Base-by-base conservation (phyloP, 2,797 vertebrate genomes). In the Propithecus deckenii region DNA sequence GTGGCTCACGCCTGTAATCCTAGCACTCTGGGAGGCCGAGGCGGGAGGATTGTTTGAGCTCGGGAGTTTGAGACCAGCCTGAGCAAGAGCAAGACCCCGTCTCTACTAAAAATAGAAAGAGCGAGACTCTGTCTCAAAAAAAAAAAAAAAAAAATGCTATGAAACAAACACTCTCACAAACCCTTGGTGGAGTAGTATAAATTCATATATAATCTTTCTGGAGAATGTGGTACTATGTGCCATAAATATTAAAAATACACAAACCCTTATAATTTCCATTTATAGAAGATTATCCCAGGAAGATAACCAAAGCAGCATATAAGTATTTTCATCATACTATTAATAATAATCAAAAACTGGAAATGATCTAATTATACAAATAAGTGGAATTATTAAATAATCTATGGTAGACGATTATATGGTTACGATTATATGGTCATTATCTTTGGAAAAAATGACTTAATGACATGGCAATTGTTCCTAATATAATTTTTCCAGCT, bases 171-270 rank as follows among this genome's bases (percentile, higher is more conserved):
- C 32, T 86, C 46, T 75, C 48, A 22, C 15, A 92, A 2, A 30
- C 13, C 59, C 23, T 89, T 63, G 23, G 17, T 91, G n/a, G 22
- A 35, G 6, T 43, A 72, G 65, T 50, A 55, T 32, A 90, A 63
- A 78, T 35, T 63, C 18, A 11, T 57, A 14, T 50, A 76, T 61
- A 65, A 86, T 32, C 41, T 72, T 92, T 72, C 69, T 76, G 18
- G 61, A 94, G 38, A 81, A 81, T 14, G 10, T 65, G 52, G 30
- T 17, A 72, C 57, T 86, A 57, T 38, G 41, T 61, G 35, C 30
- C 25, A 59, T 83, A 80, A 81, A 48, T 86, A 95, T 80, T 85
- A 91, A 93, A 95, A 95, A 86, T 59, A 72, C 1, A 87, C 46
- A 89, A 57, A 69, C 23, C 55, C 41, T 67, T 84, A 72, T 25